Conservation (phyloP, 2,797 vertebrate species). For the Diplodus puntazzo region DNA sequence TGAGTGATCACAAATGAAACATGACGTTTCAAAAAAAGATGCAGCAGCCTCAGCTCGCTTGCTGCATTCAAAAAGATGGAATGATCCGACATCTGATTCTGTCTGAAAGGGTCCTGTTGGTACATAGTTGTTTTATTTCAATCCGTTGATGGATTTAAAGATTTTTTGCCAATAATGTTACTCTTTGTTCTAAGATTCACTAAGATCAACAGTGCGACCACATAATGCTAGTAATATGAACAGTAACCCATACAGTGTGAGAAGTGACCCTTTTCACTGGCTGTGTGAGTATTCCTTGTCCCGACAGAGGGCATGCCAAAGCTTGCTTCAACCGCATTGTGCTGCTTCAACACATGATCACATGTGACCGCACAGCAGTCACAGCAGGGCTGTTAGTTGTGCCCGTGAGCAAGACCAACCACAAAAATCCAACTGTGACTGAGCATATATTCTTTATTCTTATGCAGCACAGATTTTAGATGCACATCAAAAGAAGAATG, state of each 20-base stretch:
- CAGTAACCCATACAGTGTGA: background rate
- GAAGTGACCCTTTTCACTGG: slow-evolving; percentile 23
- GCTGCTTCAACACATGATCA: background rate
- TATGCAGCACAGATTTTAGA: background rate
- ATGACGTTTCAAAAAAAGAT: too few species aligned
- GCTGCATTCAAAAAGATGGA: too few species aligned
- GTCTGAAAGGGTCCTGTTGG: background rate
- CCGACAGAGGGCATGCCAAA: slow-evolving; percentile 58
- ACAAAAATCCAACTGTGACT: background rate
- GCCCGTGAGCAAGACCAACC: background rate
- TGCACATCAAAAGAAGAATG: background rate
- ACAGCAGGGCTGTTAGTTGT: background rate
- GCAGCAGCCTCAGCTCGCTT: too few species aligned
- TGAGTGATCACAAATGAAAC: too few species aligned
- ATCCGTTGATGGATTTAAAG: slow-evolving; percentile 5
- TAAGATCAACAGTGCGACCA: background rate
- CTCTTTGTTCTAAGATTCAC: background rate
- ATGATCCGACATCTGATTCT: too few species aligned
- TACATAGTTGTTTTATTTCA: background rate
- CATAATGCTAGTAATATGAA: too few species aligned
- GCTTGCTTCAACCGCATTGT: background rate
- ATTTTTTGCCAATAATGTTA: background rate
- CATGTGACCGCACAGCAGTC: background rate
- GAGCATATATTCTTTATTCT: background rate
- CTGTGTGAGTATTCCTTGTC: slow-evolving; percentile 88